These are phyloP conservation scores for Ramphastos sulfuratus DNA, from an alignment of 2,113 vertebrate species.

Conservation along the genomic window DNA sequence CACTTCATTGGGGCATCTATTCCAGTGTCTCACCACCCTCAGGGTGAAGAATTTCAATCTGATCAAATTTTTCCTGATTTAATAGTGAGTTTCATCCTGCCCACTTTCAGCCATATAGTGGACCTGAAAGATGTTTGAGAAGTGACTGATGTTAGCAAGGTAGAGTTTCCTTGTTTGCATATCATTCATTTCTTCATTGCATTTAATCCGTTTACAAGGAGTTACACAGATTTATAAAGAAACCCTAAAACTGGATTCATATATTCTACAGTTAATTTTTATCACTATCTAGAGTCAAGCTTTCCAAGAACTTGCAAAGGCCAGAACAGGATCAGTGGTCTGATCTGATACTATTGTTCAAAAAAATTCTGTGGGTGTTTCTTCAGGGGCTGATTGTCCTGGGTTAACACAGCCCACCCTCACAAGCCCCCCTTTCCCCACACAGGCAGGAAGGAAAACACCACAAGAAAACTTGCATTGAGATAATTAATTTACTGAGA, in stretches of 20 bases:
- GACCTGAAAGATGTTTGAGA: background rate
- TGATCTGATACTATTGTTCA: background rate
- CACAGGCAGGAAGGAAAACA: too few relatives aligned
- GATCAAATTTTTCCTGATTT: background rate
- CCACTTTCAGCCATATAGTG: background rate
- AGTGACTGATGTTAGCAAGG: background rate
- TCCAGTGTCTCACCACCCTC: background rate
- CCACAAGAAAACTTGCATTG: too few relatives aligned
- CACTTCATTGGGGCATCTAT: too few relatives aligned
- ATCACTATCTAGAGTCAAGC: background rate
- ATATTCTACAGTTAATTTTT: background rate
- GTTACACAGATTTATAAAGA: background rate
- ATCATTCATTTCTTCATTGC: background rate
- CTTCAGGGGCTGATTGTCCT: background rate
- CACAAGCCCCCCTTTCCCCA: too few relatives aligned
- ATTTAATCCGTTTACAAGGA: background rate
- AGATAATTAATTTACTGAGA: too few relatives aligned
- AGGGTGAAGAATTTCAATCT: too few relatives aligned
- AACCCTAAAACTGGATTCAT: background rate
- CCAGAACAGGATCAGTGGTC: background rate
- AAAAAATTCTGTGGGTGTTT: background rate
- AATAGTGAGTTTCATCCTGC: background rate
- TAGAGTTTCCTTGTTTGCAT: background rate
- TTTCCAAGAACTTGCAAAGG: background rate
- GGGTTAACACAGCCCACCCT: too few relatives aligned